Percentiles rank a stretch among this genome's conserved stretches.
Conservation (phyloP, 1,140 invertebrate genomes). For the Euura lappo region DNA sequence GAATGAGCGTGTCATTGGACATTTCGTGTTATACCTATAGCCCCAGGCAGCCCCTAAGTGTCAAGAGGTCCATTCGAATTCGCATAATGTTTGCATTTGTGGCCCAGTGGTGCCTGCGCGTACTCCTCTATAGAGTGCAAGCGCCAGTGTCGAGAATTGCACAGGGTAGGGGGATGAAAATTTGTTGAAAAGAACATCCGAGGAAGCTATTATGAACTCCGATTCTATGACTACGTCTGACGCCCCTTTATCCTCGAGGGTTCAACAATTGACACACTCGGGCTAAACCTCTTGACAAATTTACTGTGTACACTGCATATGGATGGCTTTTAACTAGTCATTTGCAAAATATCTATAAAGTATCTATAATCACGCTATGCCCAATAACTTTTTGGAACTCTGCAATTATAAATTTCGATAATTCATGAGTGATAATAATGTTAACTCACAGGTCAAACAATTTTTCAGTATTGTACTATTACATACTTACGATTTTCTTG, state of each 20-base stretch:
- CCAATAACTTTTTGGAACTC: too few relatives aligned
- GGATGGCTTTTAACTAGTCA: too few relatives aligned
- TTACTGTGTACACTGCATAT: too few relatives aligned
- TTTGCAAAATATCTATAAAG: too few relatives aligned
- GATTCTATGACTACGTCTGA: slow-evolving; percentile 21
- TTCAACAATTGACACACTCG: not conserved
- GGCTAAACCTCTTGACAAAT: too few relatives aligned
- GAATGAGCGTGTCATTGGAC: not conserved
- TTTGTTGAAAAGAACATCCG: slow-evolving; percentile 56
- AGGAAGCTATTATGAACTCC: slow-evolving; percentile 51
- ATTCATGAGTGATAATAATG: too few relatives aligned
- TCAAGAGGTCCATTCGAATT: slow-evolving; percentile 2
- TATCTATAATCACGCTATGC: too few relatives aligned
- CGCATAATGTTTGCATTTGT: not conserved
- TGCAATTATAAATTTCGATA: too few relatives aligned
- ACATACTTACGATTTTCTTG: too few relatives aligned
- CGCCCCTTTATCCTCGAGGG: slow-evolving; percentile 16
- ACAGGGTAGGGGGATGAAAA: not conserved
- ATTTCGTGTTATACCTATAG: not conserved
- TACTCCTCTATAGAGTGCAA: not conserved
- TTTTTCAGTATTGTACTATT: too few relatives aligned
- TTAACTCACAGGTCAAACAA: too few relatives aligned
- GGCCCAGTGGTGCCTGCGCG: not conserved
- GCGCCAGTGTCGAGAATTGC: not conserved
- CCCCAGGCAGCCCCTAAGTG: not conserved